Evolutionary conservation across 2,888 invertebrate species (phyloP).

Genomic region (Glyphotaelius pellucidus): DNA sequence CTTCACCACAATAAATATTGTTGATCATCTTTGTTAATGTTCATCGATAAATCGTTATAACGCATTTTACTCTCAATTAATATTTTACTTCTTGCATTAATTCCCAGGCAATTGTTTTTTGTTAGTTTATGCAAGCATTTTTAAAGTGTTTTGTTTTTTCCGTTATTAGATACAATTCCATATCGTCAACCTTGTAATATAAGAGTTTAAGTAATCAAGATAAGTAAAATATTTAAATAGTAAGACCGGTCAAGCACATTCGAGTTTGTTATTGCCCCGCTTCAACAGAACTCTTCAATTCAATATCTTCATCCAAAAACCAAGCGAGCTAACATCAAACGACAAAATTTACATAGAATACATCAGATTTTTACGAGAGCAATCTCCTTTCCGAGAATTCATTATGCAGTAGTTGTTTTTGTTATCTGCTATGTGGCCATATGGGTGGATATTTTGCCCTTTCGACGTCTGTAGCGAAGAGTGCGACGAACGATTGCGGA

Average conservation of each 20-base stretch:
- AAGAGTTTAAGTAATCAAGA: background rate
- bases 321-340: constrained; percentile 1
- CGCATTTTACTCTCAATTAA: background rate
- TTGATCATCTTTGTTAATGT: too few species aligned
- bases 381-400: constrained; percentile 42
- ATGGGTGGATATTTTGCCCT: constrained; percentile 30
- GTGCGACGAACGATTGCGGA: constrained; percentile 28
- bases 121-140: background rate
- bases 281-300: background rate
- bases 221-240: background rate
- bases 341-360: background rate
- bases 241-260: background rate
- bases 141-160: background rate
- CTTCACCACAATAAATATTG: too few species aligned
- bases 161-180: background rate
- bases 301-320: constrained; percentile 2
- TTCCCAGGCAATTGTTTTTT: background rate
- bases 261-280: background rate
- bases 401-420: constrained; percentile 11
- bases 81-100: background rate
- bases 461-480: constrained; percentile 3
- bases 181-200: background rate
- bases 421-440: background rate
- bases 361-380: constrained; percentile 17
- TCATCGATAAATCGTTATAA: background rate